These are phyloP conservation scores for Maniola jurtina DNA, from an alignment of 1,140 invertebrate genomes.

Conservation along the genomic window DNA sequence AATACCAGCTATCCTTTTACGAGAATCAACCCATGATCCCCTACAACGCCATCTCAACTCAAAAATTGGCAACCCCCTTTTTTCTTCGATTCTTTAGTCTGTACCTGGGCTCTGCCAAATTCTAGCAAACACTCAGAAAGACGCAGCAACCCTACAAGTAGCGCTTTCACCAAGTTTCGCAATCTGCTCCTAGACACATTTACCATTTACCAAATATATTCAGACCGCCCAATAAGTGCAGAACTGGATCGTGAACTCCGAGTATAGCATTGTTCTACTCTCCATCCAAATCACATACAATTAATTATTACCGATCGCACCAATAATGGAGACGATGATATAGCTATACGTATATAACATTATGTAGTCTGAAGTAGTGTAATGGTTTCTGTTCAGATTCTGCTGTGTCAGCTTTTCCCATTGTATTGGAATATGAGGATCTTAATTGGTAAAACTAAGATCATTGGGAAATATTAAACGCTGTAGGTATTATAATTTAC, in stretches of 20 bases:
- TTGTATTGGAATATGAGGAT: neutral
- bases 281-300: constrained; percentile 35
- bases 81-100: too few relatives aligned
- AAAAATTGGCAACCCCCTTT: too few relatives aligned
- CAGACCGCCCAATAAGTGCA: constrained; percentile 47
- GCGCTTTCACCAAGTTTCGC: constrained; percentile 60
- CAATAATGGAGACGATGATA: constrained; percentile 29
- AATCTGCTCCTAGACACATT: constrained; percentile 58
- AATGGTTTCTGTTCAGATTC: neutral
- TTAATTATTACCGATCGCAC: constrained; percentile 42
- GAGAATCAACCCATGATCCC: too few relatives aligned
- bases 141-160: constrained; percentile 37
- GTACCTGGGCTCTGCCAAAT: neutral
- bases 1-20: too few relatives aligned
- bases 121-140: neutral
- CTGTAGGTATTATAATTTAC: too few relatives aligned
- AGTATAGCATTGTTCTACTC: constrained; percentile 45
- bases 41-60: constrained; percentile 11
- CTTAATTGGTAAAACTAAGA: neutral
- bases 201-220: constrained; percentile 61
- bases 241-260: constrained; percentile 42
- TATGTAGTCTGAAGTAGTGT: constrained; percentile 1
- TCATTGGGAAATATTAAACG: neutral
- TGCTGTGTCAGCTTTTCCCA: neutral
- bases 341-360: constrained; percentile 12